A percentile compares a stretch with the other conserved stretches of the same genome.
Evolutionary conservation across 2,113 vertebrate genomes (phyloP).

Genomic region (Pseudopipra pipra): DNA sequence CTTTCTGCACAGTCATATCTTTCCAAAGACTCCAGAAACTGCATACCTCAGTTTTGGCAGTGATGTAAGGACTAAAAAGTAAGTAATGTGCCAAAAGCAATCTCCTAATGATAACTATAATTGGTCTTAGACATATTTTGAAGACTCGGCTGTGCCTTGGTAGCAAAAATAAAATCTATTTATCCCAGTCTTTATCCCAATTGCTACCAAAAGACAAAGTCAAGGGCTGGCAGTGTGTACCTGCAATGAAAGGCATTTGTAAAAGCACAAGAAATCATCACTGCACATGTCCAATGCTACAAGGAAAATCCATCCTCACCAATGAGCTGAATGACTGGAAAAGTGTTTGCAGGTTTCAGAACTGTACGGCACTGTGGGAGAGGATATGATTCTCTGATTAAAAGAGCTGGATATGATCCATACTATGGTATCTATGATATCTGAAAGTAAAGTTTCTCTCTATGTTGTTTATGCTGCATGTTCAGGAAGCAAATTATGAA

Average conservation of each 20-base stretch:
- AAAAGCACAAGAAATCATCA: not conserved
- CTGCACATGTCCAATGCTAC: accelerated
- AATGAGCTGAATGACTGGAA: not conserved
- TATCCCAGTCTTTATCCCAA: not conserved
- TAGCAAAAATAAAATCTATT: not conserved
- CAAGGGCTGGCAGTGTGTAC: not conserved
- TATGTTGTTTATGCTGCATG: not conserved
- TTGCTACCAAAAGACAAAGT: not conserved
- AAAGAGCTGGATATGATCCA: not conserved
- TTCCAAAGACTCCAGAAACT: conserved; percentile 35
- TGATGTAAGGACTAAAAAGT: conserved; percentile 43
- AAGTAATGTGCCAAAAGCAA: conserved; percentile 33
- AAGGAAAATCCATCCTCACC: not conserved
- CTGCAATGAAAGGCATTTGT: not conserved
- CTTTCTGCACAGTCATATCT: conserved; percentile 42
- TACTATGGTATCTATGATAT: not conserved
- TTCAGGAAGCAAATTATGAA: not conserved
- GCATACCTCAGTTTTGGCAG: conserved; percentile 12
- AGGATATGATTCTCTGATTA: not conserved
- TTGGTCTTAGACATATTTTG: conserved; percentile 10
- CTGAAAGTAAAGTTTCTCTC: not conserved
- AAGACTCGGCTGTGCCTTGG: not conserved
- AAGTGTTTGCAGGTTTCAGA: not conserved
- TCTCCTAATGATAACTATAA: conserved; percentile 46
- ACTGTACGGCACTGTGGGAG: not conserved